Evolutionary conservation across 2,797 vertebrate species (phyloP).

Genomic region (Aphelocoma californica): DNA sequence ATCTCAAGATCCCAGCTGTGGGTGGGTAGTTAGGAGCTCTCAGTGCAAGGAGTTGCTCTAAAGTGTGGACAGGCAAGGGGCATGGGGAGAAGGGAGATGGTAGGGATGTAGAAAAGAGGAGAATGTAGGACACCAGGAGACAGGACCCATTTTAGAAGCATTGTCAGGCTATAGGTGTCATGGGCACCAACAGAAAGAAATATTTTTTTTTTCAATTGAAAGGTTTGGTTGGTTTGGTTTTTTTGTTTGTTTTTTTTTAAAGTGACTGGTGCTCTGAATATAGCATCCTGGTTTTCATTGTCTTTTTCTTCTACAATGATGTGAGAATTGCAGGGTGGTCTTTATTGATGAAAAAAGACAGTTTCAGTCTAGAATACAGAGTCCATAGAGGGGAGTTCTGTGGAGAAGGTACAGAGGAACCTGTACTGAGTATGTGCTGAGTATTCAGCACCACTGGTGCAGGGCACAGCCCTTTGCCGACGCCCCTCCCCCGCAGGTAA

Average conservation of each 20-base stretch:
- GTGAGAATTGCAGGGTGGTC: not conserved
- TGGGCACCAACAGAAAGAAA: not conserved
- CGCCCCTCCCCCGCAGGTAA: not conserved
- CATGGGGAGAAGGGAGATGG: not conserved
- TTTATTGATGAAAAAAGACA: not conserved
- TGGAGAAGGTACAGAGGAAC: not conserved
- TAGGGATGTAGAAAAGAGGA: not conserved
- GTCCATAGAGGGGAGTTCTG: not conserved
- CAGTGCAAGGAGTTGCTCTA: not conserved
- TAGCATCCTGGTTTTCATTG: not conserved
- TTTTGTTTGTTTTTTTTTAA: not conserved
- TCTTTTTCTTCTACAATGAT: not conserved
- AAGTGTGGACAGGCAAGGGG: not conserved
- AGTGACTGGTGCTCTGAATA: not conserved
- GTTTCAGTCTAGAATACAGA: not conserved
- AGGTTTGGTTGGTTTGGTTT: not conserved
- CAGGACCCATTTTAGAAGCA: not conserved
- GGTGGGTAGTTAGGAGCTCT: not conserved
- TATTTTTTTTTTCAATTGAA: not conserved
- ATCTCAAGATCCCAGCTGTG: accelerated
- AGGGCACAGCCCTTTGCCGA: not conserved
- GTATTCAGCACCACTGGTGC: not conserved
- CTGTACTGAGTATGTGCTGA: not conserved
- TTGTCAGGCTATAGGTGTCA: not conserved
- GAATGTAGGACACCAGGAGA: not conserved